Evolutionary conservation across 2,888 invertebrate species (phyloP), one percentile per base, ranked within the genome.

Genomic region (Acleris cristana): DNA sequence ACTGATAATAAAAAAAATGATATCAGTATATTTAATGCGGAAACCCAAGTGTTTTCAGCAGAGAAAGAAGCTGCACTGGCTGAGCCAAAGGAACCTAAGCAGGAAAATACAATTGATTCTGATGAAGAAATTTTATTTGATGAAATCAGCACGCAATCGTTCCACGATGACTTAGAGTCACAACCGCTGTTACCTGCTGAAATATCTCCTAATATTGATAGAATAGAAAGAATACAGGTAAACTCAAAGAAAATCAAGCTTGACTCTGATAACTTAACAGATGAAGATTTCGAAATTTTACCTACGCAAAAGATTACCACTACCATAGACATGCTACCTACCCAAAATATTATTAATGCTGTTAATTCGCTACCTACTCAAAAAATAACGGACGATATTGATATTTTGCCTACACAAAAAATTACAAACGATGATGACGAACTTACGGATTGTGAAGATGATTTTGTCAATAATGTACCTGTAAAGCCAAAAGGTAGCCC

Each of bases 111-210:
- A 69, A 76, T 81, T 73, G 74, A 70, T 69, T 89, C 89, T 16
- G 81, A 87, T 72, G 89, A 89, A 66, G 79, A 81, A 65, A 80
- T 90, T 66, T 49, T 84, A 12, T 89, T 90, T 80, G 85, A 88
- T 51, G 89, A 89, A 48, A 69, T 88, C 53, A 83, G 86, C 57
- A 78, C 72, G 59, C 77, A 82, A 62, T 58, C 74, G 21, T 70
- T 82, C 30, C 74, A 79, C 16, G 85, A 85, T 40, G 75, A 81
- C 48, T 81, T 85, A 69, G 79, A 83, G 68, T 90, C 90, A 0
- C 91, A 91, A 73, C 81, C 85, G 12, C 74, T 91, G 68, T 69
- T 89, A 64, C 76, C 80, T 3, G 75, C 81, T 4, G 56, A 57
- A 7, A 45, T 66, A 54, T 67, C 67, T 40, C 67, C 67, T 54